Percentiles rank a stretch among this genome's conserved stretches.
Evolutionary conservation across 2,113 vertebrate species (phyloP).

Genomic region (Pluvianellus socialis): DNA sequence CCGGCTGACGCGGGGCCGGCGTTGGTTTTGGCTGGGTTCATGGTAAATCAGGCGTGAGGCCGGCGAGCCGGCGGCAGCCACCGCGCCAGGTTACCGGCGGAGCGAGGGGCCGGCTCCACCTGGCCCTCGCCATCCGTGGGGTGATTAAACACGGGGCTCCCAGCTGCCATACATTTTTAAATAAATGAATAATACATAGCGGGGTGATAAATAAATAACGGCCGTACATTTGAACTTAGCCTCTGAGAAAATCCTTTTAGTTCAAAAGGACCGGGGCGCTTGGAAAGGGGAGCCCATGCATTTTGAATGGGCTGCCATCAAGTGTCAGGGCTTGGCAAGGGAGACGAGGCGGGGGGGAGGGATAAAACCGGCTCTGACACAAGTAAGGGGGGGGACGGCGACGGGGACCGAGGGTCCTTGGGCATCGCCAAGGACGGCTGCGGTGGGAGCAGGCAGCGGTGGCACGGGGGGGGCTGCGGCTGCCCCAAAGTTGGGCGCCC

Average conservation of each 20-base stretch:
- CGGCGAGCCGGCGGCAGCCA: not conserved
- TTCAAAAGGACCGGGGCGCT: conserved; percentile 50
- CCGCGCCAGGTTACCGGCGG: conserved; percentile 1
- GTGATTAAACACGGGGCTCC: conserved; percentile 42
- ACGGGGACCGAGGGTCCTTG: not conserved
- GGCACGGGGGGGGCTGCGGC: not conserved
- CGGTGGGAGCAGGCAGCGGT: not conserved
- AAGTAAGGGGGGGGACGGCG: accelerated
- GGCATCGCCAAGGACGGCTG: not conserved
- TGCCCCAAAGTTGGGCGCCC: not conserved
- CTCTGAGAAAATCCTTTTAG: conserved; percentile 66
- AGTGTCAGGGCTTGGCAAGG: conserved; percentile 11
- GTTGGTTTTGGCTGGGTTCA: not conserved
- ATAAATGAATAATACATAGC: conserved; percentile 69
- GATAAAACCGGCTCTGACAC: not conserved
- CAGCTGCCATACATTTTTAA: conserved; percentile 70
- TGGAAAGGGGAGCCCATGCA: conserved; percentile 33
- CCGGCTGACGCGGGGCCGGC: not conserved
- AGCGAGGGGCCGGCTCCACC: conserved; percentile 2
- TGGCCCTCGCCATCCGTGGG: not conserved
- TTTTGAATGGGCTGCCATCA: conserved; percentile 48
- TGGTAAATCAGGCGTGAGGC: not conserved
- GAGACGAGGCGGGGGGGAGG: not conserved
- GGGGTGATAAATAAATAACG: conserved; percentile 66
- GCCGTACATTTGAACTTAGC: conserved; percentile 61